phyloP scores from a whole-genome alignment of 2,797 vertebrate species.

The Hipposideros larvatus region DNA sequence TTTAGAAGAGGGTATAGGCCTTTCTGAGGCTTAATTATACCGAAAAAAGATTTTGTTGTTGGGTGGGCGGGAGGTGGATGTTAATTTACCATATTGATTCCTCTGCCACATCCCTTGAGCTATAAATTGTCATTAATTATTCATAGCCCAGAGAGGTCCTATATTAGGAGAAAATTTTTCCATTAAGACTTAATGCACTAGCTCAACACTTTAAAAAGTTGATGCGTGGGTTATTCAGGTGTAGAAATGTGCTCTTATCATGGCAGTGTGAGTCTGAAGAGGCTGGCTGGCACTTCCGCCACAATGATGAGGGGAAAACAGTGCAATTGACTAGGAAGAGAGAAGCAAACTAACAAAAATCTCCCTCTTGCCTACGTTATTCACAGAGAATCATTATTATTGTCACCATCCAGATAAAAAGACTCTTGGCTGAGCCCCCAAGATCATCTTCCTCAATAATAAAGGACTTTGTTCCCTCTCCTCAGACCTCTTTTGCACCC shows the following conservation, averaged over 20 bases:
- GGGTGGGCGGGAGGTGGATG: background rate
- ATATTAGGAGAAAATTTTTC: slow-evolving; percentile 82
- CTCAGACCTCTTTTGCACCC: slow-evolving; percentile 49
- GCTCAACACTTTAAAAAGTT: slow-evolving; percentile 81
- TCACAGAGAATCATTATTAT: slow-evolving; percentile 73
- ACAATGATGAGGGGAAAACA: slow-evolving; percentile 68
- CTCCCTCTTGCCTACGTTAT: slow-evolving; percentile 63
- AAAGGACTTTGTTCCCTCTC: slow-evolving; percentile 49
- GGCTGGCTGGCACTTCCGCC: slow-evolving; percentile 49
- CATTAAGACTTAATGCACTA: slow-evolving; percentile 84
- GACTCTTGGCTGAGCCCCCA: slow-evolving; percentile 53
- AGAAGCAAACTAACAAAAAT: slow-evolving; percentile 70
- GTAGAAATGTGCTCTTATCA: slow-evolving; percentile 75
- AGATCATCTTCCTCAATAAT: slow-evolving; percentile 67
- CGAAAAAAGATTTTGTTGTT: slow-evolving; percentile 64
- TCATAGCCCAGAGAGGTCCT: slow-evolving; percentile 81
- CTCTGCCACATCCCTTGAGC: slow-evolving; percentile 78
- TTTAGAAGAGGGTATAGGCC: background rate
- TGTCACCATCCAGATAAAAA: slow-evolving; percentile 76
- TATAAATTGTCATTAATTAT: slow-evolving; percentile 84
- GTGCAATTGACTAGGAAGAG: slow-evolving; percentile 72
- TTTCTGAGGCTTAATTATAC: slow-evolving; percentile 66
- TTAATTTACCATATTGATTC: slow-evolving; percentile 78
- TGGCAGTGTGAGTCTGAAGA: slow-evolving; percentile 65
- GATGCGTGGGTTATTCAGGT: slow-evolving; percentile 70